phyloP scores from a whole-genome alignment of 2,797 vertebrate genomes.

The Potorous gilbertii region DNA sequence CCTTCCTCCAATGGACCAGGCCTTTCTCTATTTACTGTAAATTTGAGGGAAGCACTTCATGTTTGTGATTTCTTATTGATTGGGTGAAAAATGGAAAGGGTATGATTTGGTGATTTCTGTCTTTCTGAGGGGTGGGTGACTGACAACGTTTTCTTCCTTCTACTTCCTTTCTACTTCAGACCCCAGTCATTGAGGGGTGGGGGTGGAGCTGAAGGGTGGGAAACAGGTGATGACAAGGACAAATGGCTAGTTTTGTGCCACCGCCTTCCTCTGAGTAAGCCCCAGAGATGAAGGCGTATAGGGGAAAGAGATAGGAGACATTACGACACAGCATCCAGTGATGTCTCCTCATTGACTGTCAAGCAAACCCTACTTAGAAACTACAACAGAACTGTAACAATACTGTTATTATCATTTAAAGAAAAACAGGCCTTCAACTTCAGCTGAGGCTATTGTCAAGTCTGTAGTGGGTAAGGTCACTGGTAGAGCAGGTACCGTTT shows the following conservation, averaged over 20 bases:
- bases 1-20: constrained; percentile 63
- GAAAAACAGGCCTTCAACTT: background rate
- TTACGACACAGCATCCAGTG: constrained; percentile 59
- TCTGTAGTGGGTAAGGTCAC: constrained; percentile 39
- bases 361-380: background rate
- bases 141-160: constrained; percentile 27
- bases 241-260: background rate
- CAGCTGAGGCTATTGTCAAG: background rate
- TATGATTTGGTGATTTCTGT: constrained; percentile 17
- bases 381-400: background rate
- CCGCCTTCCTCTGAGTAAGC: no score
- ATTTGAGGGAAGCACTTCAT: constrained; percentile 72
- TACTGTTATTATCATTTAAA: background rate
- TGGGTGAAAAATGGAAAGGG: constrained; percentile 28
- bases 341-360: background rate
- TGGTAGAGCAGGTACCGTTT: constrained; percentile 76
- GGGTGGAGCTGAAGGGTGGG: background rate
- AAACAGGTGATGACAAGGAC: background rate
- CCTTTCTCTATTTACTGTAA: constrained; percentile 57
- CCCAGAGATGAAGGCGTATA: background rate
- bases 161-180: no score
- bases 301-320: background rate
- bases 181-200: background rate
- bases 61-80: constrained; percentile 53
- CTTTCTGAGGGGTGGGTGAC: constrained; percentile 8